Conservation (phyloP, 37 sponge, comb jelly and placozoan species). For the Spongilla lacustris region DNA sequence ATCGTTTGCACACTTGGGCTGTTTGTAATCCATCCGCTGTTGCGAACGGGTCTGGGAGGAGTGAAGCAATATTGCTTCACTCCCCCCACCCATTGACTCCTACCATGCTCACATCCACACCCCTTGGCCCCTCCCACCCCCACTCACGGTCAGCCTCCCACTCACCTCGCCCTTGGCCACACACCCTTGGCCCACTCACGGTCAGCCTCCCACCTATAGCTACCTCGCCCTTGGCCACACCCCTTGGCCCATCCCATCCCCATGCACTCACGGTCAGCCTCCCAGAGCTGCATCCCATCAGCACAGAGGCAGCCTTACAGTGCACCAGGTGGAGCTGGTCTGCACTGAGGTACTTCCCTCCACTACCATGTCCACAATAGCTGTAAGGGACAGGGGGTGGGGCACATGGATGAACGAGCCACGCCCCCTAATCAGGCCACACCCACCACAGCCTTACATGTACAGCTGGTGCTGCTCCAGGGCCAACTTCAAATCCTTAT, state of each 20-base stretch:
- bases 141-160: constrained; percentile 22
- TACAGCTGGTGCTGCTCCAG: constrained; percentile 60
- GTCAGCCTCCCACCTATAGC: too few species aligned
- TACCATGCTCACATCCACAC: too few species aligned
- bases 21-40: too few species aligned
- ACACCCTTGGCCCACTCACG: too few species aligned
- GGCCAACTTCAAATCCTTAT: constrained; percentile 29
- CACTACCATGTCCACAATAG: constrained; percentile 86
- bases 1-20: too few species aligned
- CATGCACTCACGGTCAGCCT: too few species aligned
- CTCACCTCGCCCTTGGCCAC: too few species aligned
- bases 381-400: constrained; percentile 35
- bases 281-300: constrained; percentile 92
- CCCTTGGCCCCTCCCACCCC: constrained; percentile 2
- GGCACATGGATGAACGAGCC: background rate
- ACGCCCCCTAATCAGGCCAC: background rate
- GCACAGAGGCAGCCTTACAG: constrained; percentile 67
- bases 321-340: constrained; percentile 55
- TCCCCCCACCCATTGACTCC: too few species aligned
- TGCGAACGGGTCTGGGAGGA: too few species aligned
- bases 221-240: too few species aligned
- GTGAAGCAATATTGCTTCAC: too few species aligned
- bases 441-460: constrained; percentile 2
- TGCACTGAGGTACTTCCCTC: constrained; percentile 47
- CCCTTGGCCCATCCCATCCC: too few species aligned